phyloP scores from a whole-genome alignment of 2,888 invertebrate species.

The Odontomyia ornata region DNA sequence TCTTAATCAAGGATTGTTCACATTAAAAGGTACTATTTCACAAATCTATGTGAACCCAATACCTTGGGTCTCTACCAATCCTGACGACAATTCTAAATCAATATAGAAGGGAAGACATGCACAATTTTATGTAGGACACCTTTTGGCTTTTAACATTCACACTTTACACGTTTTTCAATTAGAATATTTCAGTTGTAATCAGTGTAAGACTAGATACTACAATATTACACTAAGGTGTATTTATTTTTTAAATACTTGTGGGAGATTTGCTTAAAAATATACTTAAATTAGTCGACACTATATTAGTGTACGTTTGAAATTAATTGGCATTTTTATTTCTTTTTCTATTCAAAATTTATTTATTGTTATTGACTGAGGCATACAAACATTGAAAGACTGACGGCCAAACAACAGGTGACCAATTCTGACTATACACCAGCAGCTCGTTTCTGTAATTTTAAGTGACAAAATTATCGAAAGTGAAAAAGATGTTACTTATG shows the following conservation, averaged over 20 bases:
- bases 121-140: not conserved
- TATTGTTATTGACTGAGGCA: no score
- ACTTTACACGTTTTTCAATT: not conserved
- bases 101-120: not conserved
- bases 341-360: no score
- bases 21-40: constrained; percentile 60
- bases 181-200: not conserved
- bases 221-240: not conserved
- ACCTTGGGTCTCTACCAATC: constrained; percentile 54
- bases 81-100: constrained; percentile 31
- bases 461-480: no score
- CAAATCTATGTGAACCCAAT: constrained; percentile 59
- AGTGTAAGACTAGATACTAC: not conserved
- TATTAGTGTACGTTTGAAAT: constrained; percentile 7
- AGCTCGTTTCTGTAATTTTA: no score
- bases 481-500: no score
- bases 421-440: no score
- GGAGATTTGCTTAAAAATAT: constrained; percentile 10
- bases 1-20: constrained; percentile 59
- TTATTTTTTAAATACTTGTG: constrained; percentile 17
- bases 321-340: not conserved
- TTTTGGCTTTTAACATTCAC: constrained; percentile 12
- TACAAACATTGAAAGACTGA: no score
- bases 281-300: constrained; percentile 5
- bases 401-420: no score